phyloP scores from a whole-genome alignment of 2,113 vertebrate species.

The Cinclus mexicanus region DNA sequence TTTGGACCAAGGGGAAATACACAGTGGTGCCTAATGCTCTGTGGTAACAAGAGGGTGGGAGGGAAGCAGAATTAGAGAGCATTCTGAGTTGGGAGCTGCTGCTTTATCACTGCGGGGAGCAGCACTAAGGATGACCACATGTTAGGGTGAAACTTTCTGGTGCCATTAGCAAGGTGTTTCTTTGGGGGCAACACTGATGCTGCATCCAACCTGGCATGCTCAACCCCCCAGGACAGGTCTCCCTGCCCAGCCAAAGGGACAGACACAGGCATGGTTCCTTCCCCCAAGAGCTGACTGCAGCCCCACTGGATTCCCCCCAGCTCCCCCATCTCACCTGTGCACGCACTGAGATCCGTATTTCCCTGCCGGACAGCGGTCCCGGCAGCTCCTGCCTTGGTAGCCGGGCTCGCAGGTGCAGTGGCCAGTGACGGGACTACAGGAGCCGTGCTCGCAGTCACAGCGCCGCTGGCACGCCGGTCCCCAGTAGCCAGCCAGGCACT shows the following conservation, averaged over 20 bases:
- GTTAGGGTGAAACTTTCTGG: not conserved
- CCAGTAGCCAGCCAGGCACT: constrained; percentile 81
- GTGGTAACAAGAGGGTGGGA: too few relatives aligned
- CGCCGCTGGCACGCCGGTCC: constrained; percentile 76
- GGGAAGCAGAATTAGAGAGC: not conserved
- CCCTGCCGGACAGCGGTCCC: constrained; percentile 74
- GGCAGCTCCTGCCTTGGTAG: constrained; percentile 79
- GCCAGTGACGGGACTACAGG: constrained; percentile 73
- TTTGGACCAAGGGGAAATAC: accelerated
- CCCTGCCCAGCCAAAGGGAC: not conserved
- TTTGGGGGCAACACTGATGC: not conserved
- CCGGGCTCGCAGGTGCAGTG: constrained; percentile 83
- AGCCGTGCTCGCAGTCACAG: constrained; percentile 82
- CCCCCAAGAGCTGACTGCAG: accelerated
- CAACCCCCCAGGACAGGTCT: accelerated
- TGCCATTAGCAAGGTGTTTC: accelerated
- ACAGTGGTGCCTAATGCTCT: accelerated
- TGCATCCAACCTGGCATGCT: not conserved
- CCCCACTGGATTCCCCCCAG: accelerated
- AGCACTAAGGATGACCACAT: accelerated
- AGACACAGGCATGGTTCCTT: accelerated
- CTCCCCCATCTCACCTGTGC: constrained; percentile 72
- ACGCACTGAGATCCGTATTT: constrained; percentile 80
- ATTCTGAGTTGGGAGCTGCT: not conserved
- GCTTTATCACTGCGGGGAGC: accelerated